Evolutionary conservation across 2,888 invertebrate species (phyloP), one percentile per base, ranked within the genome.

Genomic region (Halictus quadricinctus): DNA sequence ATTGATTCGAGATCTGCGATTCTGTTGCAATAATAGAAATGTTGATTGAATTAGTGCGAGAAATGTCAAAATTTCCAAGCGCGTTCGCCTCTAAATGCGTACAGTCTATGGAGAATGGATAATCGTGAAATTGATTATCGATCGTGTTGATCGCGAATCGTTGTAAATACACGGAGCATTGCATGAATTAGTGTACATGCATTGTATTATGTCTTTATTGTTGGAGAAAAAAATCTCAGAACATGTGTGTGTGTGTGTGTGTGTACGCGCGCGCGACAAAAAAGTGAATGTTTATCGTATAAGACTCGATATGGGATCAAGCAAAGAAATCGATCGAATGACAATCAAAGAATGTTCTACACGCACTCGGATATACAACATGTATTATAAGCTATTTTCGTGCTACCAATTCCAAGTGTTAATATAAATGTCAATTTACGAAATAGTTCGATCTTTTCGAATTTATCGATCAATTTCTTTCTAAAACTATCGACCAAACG

Each of bases 281-380:
- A 3, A 15, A 76, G 6, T 64, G 50, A 69, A 29, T 41, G 48
- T 54, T 75, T n/a, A 36, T 54, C 70, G 74, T 74, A 70, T 48
- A 77, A 74, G 73, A 79, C 36, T 85, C 36, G 70, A 74, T 74
- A 76, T 75, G 84, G 84, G 88, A 86, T 84, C 88, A 88, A 88
- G 15, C 43, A 54, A 72, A 82, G 54, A 60, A 74, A 70, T 70
- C 70, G 74, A 77, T 77, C 60, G 78, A 88, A 64, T 74, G 88
- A 88, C 88, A 88, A 88, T 88, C 88, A 85, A 82, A 80, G 25
- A 74, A 64, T 72, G 76, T 80, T 78, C 21, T 66, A 81, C n/a
- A 75, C 60, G 64, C 50, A 48, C 43, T 73, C 36, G 81, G 77
- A 25, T 76, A 74, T 73, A 80, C 64, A 29, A 64, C 70, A 76